A percentile compares a stretch with the other conserved stretches of the same genome.
Conservation (phyloP, 1,140 invertebrate species). For the Temnothorax nylanderi region DNA sequence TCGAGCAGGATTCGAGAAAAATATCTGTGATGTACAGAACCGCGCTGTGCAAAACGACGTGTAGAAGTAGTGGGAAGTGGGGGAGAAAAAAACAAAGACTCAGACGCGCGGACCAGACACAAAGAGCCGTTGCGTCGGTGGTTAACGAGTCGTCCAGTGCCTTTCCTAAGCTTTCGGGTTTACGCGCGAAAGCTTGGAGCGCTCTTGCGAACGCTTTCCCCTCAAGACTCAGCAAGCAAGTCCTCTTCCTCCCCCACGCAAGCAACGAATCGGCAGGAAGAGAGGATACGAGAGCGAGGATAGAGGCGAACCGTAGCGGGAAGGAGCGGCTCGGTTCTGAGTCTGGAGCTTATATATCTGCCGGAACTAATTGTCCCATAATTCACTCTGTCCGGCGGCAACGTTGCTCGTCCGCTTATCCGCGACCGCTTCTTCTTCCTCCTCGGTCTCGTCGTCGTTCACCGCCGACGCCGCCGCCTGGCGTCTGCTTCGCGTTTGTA, state of each 20-base stretch:
- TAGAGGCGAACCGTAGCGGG: constrained; percentile 40
- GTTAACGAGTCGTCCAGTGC: constrained; percentile 78
- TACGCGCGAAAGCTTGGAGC: constrained; percentile 57
- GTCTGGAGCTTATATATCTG: constrained; percentile 79
- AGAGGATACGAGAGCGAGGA: constrained; percentile 44
- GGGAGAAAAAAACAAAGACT: constrained; percentile 33
- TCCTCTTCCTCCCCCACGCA: not conserved
- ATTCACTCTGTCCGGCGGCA: constrained; percentile 77
- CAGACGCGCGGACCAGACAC: constrained; percentile 54
- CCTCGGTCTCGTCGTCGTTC: constrained; percentile 42
- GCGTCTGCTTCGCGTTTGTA: constrained; percentile 45
- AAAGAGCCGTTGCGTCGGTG: constrained; percentile 73
- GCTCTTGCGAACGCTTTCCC: constrained; percentile 32
- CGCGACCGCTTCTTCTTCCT: constrained; percentile 69
- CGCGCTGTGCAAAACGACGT: not conserved
- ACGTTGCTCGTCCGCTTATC: constrained; percentile 74
- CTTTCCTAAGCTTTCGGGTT: constrained; percentile 64
- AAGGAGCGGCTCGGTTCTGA: constrained; percentile 60
- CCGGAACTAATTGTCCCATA: constrained; percentile 82
- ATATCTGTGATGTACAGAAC: not conserved
- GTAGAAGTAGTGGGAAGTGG: not conserved
- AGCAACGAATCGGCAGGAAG: constrained; percentile 48
- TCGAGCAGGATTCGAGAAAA: constrained; percentile 32
- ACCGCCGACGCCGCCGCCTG: constrained; percentile 3
- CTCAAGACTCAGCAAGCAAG: constrained; percentile 34